phyloP scores from a whole-genome alignment of 2,113 vertebrate genomes.

The Motacilla alba region DNA sequence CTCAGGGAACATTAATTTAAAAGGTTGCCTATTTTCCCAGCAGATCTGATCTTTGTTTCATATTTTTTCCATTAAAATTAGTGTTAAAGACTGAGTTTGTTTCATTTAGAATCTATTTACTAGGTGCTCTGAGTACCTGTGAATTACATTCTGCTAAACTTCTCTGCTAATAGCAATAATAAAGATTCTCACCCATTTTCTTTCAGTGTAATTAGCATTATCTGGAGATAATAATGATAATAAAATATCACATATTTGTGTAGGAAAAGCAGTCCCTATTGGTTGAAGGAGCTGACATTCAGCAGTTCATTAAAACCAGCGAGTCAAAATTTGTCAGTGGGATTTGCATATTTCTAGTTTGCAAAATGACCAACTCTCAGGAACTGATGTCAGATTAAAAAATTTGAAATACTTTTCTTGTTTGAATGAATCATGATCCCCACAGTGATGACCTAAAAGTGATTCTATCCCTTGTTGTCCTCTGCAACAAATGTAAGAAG shows the following conservation, averaged over 20 bases:
- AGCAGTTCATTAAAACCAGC: not conserved
- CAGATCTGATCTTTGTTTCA: constrained; percentile 64
- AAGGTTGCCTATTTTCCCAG: constrained; percentile 64
- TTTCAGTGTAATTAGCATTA: constrained; percentile 31
- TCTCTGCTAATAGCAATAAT: constrained; percentile 22
- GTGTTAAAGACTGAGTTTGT: constrained; percentile 56
- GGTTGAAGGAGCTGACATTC: constrained; percentile 22
- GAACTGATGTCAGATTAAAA: not conserved
- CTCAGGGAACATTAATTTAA: constrained; percentile 71
- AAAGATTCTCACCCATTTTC: constrained; percentile 17
- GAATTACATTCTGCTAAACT: constrained; percentile 18
- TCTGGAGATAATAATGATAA: constrained; percentile 38
- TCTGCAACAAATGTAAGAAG: not conserved
- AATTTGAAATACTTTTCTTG: not conserved
- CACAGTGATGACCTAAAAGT: not conserved
- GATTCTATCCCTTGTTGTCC: not conserved
- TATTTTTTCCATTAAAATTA: constrained; percentile 63
- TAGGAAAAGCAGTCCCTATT: constrained; percentile 34
- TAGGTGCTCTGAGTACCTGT: constrained; percentile 30
- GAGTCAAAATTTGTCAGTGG: not conserved
- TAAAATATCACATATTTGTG: constrained; percentile 26
- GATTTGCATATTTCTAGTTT: not conserved
- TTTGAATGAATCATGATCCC: not conserved
- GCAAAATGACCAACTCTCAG: not conserved
- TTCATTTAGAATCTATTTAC: constrained; percentile 37